Conservation (phyloP, 2,888 invertebrate genomes). For the Scaptomyza flava region DNA sequence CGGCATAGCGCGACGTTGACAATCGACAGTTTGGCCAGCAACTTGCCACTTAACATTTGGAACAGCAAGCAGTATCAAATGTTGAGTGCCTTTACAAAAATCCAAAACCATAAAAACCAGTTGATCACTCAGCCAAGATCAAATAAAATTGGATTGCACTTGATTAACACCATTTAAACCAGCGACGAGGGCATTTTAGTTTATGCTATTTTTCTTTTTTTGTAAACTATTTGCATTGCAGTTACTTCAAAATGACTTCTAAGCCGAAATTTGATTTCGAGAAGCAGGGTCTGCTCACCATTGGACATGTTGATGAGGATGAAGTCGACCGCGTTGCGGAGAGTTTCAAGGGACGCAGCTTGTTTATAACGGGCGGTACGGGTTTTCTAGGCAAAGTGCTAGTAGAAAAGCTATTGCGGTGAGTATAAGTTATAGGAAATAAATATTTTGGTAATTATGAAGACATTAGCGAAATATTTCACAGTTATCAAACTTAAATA, state of each 20-base stretch:
- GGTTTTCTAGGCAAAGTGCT: slow-evolving; percentile 85
- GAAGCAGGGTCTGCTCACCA: slow-evolving; percentile 71
- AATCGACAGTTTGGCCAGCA: slow-evolving; percentile 26
- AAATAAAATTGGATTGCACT: slow-evolving; percentile 69
- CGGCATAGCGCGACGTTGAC: slow-evolving; percentile 10
- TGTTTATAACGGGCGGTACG: slow-evolving; percentile 84
- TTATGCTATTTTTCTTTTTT: neutral
- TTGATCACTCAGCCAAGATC: slow-evolving; percentile 64
- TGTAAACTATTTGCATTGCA: slow-evolving; percentile 11
- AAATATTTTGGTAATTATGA: too few relatives aligned
- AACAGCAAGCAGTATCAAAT: slow-evolving; percentile 25
- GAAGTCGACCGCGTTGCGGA: slow-evolving; percentile 83
- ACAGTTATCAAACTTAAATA: too few relatives aligned
- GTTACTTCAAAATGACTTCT: slow-evolving; percentile 65
- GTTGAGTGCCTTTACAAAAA: slow-evolving; percentile 2
- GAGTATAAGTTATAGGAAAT: slow-evolving; percentile 18
- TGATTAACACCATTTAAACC: slow-evolving; percentile 44
- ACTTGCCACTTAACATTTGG: slow-evolving; percentile 38
- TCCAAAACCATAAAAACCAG: slow-evolving; percentile 36
- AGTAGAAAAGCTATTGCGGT: slow-evolving; percentile 84
- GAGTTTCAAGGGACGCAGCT: slow-evolving; percentile 80
- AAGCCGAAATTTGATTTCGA: slow-evolving; percentile 81
- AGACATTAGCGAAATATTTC: too few relatives aligned
- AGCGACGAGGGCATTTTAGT: slow-evolving; percentile 22
- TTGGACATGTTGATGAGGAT: slow-evolving; percentile 66